A percentile compares a stretch with the other conserved stretches of the same genome.
Conservation (phyloP, 53 echinoderm and acorn worm species). For the Holothuria leucospilota region DNA sequence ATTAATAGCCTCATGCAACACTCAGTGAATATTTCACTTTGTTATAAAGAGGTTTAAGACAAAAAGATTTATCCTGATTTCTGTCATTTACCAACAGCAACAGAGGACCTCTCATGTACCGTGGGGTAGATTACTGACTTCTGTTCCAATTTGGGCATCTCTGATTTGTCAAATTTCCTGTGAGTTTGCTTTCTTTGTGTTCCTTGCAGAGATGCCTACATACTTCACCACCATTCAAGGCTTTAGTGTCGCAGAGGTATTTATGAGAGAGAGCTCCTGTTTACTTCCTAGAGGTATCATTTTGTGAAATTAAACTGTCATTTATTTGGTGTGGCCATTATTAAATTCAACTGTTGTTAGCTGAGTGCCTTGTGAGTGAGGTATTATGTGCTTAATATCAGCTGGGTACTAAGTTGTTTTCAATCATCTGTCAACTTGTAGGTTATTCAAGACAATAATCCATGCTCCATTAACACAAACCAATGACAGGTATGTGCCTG, state of each 20-base stretch:
- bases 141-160: conserved; percentile 19
- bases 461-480: no score
- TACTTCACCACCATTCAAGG: conserved; percentile 29
- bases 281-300: background rate
- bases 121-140: background rate
- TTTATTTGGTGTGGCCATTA: background rate
- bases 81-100: background rate
- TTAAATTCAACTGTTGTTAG: background rate
- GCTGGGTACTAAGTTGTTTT: no score
- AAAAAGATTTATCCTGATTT: no score
- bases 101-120: background rate
- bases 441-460: no score
- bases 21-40: no score
- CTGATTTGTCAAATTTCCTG: conserved; percentile 14
- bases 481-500: no score
- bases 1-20: no score
- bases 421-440: no score
- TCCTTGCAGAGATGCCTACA: conserved; percentile 20
- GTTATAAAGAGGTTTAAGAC: no score
- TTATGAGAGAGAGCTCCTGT: background rate
- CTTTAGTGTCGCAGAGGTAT: conserved; percentile 24
- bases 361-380: no score
- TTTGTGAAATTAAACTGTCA: no score
- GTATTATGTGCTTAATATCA: no score
- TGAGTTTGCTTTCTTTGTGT: conserved; percentile 26